phyloP scores from a whole-genome alignment of 1,140 invertebrate genomes.

The Magallana ariakensis region DNA sequence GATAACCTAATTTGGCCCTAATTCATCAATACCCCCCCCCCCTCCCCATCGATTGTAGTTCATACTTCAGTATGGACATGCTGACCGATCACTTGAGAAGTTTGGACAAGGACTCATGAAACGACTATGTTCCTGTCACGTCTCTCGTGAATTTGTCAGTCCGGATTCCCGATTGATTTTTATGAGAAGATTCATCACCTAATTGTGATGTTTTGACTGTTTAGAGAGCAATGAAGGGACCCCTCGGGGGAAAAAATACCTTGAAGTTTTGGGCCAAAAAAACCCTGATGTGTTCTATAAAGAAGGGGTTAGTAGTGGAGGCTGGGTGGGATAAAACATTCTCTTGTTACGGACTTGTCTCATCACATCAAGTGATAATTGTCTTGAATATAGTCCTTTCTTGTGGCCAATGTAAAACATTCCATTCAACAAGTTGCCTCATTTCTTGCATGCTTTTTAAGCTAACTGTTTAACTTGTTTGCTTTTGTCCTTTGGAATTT shows the following conservation, averaged over 20 bases:
- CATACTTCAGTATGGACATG: not conserved
- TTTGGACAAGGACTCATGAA: not conserved
- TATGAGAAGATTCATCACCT: slow-evolving; percentile 14
- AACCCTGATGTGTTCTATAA: no score
- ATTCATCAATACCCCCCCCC: not conserved
- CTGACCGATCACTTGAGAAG: not conserved
- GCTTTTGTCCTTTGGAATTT: no score
- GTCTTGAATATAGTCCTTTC: no score
- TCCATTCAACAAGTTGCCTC: no score
- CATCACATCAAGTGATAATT: no score
- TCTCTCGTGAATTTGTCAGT: not conserved
- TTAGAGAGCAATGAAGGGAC: not conserved
- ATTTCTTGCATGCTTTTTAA: no score
- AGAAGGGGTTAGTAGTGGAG: no score
- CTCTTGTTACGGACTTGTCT: no score
- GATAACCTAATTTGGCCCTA: not conserved
- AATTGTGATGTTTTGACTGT: not conserved
- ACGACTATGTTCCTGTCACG: not conserved
- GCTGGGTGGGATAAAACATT: no score
- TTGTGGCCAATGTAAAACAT: no score
- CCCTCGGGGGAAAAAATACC: not conserved
- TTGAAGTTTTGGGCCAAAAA: no score
- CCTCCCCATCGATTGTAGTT: not conserved
- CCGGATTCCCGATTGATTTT: not conserved
- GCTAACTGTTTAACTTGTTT: no score